Percentiles rank a stretch among this genome's conserved stretches.
phyloP scores from a whole-genome alignment of 2,797 vertebrate species.

The Delichon dasypus region DNA sequence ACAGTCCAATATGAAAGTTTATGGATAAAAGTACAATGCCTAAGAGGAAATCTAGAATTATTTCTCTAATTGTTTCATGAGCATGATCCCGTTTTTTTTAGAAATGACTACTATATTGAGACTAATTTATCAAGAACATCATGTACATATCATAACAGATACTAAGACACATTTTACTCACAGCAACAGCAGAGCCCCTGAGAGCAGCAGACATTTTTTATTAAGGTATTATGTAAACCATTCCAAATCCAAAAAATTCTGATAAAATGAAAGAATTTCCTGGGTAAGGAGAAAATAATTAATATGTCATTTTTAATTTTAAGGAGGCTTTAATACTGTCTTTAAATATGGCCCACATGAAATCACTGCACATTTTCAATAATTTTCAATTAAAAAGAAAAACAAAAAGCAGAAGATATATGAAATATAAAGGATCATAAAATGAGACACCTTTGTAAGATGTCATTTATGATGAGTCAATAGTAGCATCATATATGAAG shows the following conservation, averaged over 20 bases:
- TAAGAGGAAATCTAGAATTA: not conserved
- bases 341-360: not conserved
- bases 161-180: not conserved
- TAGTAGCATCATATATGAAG: not conserved
- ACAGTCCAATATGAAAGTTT: not conserved
- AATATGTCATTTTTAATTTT: not conserved
- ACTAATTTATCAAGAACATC: not conserved
- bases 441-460: not conserved
- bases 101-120: not conserved
- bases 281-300: not conserved
- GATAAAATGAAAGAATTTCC: not conserved
- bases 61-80: not conserved
- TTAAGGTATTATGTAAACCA: not conserved
- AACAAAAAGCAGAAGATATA: not conserved
- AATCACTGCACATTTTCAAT: not conserved
- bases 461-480: not conserved
- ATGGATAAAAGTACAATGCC: not conserved
- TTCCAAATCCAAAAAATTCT: not conserved
- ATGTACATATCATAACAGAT: not conserved
- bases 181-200: not conserved
- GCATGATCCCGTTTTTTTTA: accelerated
- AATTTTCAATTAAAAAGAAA: not conserved
- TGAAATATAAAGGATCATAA: not conserved
- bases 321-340: not conserved
- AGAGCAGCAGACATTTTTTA: not conserved